Evolutionary conservation across 1,140 invertebrate genomes (phyloP), one percentile per base, ranked within the genome.

Genomic region (Diuraphis noxia): DNA sequence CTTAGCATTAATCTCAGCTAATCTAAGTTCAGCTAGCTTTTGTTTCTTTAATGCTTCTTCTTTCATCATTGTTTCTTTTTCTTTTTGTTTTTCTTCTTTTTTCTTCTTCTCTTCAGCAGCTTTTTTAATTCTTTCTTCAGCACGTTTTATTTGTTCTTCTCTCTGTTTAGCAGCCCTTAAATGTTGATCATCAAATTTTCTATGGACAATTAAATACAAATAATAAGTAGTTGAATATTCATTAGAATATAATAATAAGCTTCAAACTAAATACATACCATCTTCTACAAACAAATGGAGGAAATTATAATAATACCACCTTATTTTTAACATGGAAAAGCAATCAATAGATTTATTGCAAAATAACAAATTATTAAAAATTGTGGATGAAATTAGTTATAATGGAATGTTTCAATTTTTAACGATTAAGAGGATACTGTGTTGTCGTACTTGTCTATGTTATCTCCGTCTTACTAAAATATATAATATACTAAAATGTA

Each of bases 161-260:
- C 77, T 77, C 0, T 91, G 89, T 81, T 91, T 91, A 19, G 72
- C 72, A 82, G 38, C 89, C 19, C 81, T 82, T 52, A 91, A 82
- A 52, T 91, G 89, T 91, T 81, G 77, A 30, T 91, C 43, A 52
- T 82, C 89, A 52, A 91, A 52, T 91, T 91, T 91, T 25, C 77
- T 88, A 84, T 40, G 38, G 36, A 38, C 30, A 25, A 81, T 40
- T 36, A 38, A 81, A 38, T 36, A 5, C 2, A 38, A 23, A 79
- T 38, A 38, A 38, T 79, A 7, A 36, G 17, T 34, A 77, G 17
- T 36, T 77, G 5, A n/a, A 21, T n/a, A 77, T 77, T 17, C 5
- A 8, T 77, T 21, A 17, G 17, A 36, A 56, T n/a, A 30, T 30
- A 56, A n/a, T 63, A 63, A 49, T 23, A 49, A 49, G 46, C 46